A percentile compares a stretch with the other conserved stretches of the same genome.
These are phyloP conservation scores for Priocnemis perturbator DNA, from an alignment of 2,888 invertebrate species.

Conservation along the genomic window DNA sequence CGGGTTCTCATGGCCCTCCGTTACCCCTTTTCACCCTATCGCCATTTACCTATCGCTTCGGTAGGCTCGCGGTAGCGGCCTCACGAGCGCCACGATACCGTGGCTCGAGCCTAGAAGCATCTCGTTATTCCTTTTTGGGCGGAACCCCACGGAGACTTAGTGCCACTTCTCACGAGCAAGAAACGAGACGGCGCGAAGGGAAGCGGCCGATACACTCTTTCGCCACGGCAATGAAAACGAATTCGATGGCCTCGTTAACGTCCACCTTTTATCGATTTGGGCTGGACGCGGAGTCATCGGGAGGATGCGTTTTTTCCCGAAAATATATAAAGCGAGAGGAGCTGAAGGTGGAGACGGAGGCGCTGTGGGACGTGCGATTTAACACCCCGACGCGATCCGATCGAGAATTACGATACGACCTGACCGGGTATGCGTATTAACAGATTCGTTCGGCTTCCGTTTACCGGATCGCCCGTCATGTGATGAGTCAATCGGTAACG, in stretches of 20 bases:
- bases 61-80: too few relatives aligned
- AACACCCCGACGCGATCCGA: constrained; percentile 43
- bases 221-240: constrained; percentile 62
- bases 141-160: constrained; percentile 40
- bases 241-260: constrained; percentile 72
- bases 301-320: constrained; percentile 28
- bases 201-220: constrained; percentile 51
- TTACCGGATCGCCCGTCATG: constrained; percentile 23
- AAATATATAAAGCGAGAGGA: neutral
- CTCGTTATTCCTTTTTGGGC: constrained; percentile 50
- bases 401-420: constrained; percentile 50
- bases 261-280: constrained; percentile 69
- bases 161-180: constrained; percentile 42
- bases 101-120: constrained; percentile 19
- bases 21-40: constrained; percentile 19
- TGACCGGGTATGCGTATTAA: constrained; percentile 33
- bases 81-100: neutral
- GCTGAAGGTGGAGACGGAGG: too few relatives aligned
- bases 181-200: constrained; percentile 12
- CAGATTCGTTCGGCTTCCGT: constrained; percentile 53
- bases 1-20: constrained; percentile 20
- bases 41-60: constrained; percentile 6
- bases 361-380: constrained; percentile 28
- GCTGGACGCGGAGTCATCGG: constrained; percentile 52
- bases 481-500: constrained; percentile 47